These are phyloP conservation scores for Plemyria rubiginata DNA, from an alignment of 2,888 invertebrate genomes.

Conservation along the genomic window DNA sequence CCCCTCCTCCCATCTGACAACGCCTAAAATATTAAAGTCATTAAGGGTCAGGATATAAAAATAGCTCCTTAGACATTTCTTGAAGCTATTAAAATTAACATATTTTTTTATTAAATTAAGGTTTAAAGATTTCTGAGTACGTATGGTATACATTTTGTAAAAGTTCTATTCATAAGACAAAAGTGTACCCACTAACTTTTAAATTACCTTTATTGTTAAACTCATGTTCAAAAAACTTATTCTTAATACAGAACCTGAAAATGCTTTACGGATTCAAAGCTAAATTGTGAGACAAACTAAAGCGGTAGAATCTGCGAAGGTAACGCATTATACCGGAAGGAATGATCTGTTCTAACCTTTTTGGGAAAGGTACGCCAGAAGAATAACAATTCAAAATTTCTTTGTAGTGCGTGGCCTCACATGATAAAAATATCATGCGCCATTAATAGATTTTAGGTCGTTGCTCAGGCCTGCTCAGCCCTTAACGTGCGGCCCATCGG, in stretches of 20 bases:
- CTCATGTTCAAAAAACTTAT: no score
- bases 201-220: no score
- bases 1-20: slow-evolving; percentile 52
- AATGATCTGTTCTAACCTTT: not conserved
- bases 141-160: no score
- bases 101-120: slow-evolving; percentile 35
- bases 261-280: no score
- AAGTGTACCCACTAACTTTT: no score
- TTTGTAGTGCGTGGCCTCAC: slow-evolving; percentile 14
- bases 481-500: slow-evolving; percentile 64
- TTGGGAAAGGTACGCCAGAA: not conserved
- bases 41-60: slow-evolving; percentile 48
- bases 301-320: not conserved
- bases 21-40: slow-evolving; percentile 52
- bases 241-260: no score
- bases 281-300: not conserved
- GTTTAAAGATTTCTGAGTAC: slow-evolving; percentile 9
- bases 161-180: no score
- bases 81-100: slow-evolving; percentile 36
- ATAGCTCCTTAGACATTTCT: slow-evolving; percentile 34
- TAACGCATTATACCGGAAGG: not conserved
- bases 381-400: not conserved
- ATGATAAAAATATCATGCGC: slow-evolving; percentile 43
- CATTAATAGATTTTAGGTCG: slow-evolving; percentile 70
- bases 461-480: slow-evolving; percentile 66